Percentiles rank a stretch among this genome's conserved stretches.
Conservation (phyloP, 2,113 vertebrate genomes). For the Atherinomorus stipes region DNA sequence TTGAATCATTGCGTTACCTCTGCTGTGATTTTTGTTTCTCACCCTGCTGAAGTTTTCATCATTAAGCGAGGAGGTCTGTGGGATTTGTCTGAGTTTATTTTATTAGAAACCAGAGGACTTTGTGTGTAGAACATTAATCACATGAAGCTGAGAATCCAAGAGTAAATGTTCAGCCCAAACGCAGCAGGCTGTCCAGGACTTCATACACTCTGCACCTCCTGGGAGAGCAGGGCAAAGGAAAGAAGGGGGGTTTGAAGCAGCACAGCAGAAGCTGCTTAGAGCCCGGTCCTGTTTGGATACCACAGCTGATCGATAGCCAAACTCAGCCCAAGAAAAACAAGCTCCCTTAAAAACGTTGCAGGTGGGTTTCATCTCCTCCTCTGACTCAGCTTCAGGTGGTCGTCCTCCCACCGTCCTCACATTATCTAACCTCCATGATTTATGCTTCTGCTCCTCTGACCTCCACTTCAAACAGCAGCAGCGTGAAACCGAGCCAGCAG, state of each 20-base stretch:
- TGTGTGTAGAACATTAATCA: slow-evolving; percentile 70
- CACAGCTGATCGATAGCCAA: slow-evolving; percentile 75
- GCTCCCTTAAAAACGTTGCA: slow-evolving; percentile 78
- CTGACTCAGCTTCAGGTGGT: slow-evolving; percentile 51
- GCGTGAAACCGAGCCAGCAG: slow-evolving; percentile 73
- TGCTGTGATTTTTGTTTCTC: background rate
- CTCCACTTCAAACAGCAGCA: slow-evolving; percentile 83
- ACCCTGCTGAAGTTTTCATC: background rate
- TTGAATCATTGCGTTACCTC: background rate
- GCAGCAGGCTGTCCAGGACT: slow-evolving; percentile 52
- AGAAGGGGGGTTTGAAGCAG: slow-evolving; percentile 29
- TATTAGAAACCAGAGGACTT: slow-evolving; percentile 65
- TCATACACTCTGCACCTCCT: slow-evolving; percentile 33
- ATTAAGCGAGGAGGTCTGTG: slow-evolving; percentile 31
- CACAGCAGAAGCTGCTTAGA: slow-evolving; percentile 64
- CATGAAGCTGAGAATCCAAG: slow-evolving; percentile 30
- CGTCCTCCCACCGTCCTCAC: slow-evolving; percentile 33
- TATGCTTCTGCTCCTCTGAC: slow-evolving; percentile 87
- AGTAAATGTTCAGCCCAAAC: slow-evolving; percentile 54
- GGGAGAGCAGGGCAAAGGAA: slow-evolving; percentile 32
- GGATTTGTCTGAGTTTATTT: slow-evolving; percentile 62
- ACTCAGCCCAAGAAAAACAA: slow-evolving; percentile 83
- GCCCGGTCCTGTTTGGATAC: slow-evolving; percentile 61
- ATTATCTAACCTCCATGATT: slow-evolving; percentile 85
- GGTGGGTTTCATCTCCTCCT: slow-evolving; percentile 88